These are phyloP conservation scores for Lynx canadensis DNA, from an alignment of 2,113 vertebrate genomes.

Conservation along the genomic window DNA sequence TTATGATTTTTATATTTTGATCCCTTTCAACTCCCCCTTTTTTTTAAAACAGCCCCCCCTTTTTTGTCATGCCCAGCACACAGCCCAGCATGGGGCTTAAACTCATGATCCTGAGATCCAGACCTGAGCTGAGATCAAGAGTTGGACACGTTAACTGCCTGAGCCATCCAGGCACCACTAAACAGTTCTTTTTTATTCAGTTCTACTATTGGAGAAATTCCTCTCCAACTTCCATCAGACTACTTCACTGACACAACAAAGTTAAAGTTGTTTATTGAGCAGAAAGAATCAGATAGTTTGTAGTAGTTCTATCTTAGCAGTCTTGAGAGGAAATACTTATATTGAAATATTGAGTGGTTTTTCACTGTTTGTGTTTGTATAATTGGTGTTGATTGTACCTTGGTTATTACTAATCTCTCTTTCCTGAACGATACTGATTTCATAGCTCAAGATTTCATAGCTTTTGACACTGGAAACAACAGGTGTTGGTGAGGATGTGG, in stretches of 20 bases:
- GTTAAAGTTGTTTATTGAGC: neutral
- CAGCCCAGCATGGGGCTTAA: too few relatives aligned
- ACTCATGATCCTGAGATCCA: too few relatives aligned
- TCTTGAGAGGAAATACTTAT: neutral
- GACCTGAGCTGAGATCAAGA: too few relatives aligned
- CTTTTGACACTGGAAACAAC: neutral
- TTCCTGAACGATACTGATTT: conserved; percentile 28
- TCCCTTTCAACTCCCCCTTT: neutral
- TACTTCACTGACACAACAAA: neutral
- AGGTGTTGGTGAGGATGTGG: neutral
- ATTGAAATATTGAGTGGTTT: neutral
- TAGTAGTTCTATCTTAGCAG: neutral
- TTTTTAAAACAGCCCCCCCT: too few relatives aligned
- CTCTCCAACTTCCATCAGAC: neutral
- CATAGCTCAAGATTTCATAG: neutral
- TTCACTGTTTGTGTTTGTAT: neutral
- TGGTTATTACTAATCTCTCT: neutral
- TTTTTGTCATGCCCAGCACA: too few relatives aligned
- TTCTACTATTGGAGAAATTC: neutral
- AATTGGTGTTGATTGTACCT: neutral
- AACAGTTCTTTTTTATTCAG: neutral
- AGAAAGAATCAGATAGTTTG: neutral
- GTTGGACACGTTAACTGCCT: too few relatives aligned
- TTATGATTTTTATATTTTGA: neutral
- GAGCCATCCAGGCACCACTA: too few relatives aligned